Conservation (phyloP, 2,888 invertebrate genomes). For the Troides aeacus region DNA sequence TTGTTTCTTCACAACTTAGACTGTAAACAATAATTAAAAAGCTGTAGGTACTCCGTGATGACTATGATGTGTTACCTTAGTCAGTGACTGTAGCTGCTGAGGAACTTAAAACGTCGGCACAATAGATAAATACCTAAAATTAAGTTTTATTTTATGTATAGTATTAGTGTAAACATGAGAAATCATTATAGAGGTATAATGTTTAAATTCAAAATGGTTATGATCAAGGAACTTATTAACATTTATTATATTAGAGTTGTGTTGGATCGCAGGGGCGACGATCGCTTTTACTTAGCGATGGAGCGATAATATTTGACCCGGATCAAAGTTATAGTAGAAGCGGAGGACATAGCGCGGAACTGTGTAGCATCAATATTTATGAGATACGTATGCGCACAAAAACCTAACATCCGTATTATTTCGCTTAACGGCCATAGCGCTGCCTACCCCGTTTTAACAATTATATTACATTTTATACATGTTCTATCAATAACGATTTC, state of each 20-base stretch:
- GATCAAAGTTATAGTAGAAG: slow-evolving; percentile 48
- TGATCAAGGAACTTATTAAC: slow-evolving; percentile 21
- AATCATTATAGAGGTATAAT: neutral
- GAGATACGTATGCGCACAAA: slow-evolving; percentile 59
- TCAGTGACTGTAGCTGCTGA: too few species aligned
- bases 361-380: slow-evolving; percentile 48
- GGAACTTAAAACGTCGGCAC: too few species aligned
- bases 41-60: too few species aligned
- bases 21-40: too few species aligned
- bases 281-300: slow-evolving; percentile 31
- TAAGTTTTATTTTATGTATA: too few species aligned
- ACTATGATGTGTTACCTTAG: too few species aligned
- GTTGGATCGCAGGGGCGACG: slow-evolving; percentile 15
- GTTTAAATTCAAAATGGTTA: slow-evolving; percentile 10
- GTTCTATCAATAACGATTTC: neutral
- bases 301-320: slow-evolving; percentile 53
- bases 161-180: too few species aligned
- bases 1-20: too few species aligned
- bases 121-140: too few species aligned
- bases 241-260: slow-evolving; percentile 8
- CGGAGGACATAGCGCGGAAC: slow-evolving; percentile 41
- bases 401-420: slow-evolving; percentile 57
- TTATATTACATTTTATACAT: slow-evolving; percentile 2
- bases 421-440: slow-evolving; percentile 12
- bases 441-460: neutral